Base-by-base conservation (phyloP, 2,797 vertebrate genomes). In the Sphenodon punctatus region DNA sequence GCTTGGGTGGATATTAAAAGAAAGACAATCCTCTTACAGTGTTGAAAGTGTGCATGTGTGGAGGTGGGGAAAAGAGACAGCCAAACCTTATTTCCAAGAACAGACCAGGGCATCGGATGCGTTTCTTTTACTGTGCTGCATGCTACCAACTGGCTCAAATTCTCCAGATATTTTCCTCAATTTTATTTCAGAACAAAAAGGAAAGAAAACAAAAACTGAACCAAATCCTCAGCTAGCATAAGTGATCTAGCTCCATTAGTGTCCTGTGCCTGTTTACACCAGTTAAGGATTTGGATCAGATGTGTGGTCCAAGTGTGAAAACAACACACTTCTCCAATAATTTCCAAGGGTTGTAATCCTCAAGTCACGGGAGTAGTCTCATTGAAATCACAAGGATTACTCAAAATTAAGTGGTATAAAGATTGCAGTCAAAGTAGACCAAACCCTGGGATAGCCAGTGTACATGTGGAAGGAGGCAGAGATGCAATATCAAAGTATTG, bases 1-100 rank as follows among this genome's bases (percentile, higher is more conserved):
- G 90, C 92, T 80, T 68, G 80, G 82, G 82, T n/a, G 75, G 96
- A 88, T 97, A 97, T 97, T 97, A 97, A 96, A 96, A 94, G 97
- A 95, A 96, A 95, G 66, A 42, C 95, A 97, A 97, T 97, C 97
- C 96, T 96, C 97, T 97, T 97, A 97, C 70, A 67, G 83, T 77
- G 78, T 48, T 32, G 82, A 83, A 68, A 80, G 82, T 58, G 53
- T 84, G 82, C 75, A 27, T 79, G 88, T 78, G 87, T 75, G 81
- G 74, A 71, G 76, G 83, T 48, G 78, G 80, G 60, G 71, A 70
- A 60, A n/a, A 12, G 48, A 67, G 61, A 84, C 64, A 88, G 80
- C 23, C 75, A 23, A 90, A n/a, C 41, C 84, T 81, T 32, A 43
- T 42, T 43, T 80, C 67, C 58, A 45, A 7, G 15, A 30, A 60